Percentiles rank a stretch among this genome's conserved stretches.
Evolutionary conservation across 2,113 vertebrate genomes (phyloP).

Genomic region (Pangasianodon hypophthalmus): DNA sequence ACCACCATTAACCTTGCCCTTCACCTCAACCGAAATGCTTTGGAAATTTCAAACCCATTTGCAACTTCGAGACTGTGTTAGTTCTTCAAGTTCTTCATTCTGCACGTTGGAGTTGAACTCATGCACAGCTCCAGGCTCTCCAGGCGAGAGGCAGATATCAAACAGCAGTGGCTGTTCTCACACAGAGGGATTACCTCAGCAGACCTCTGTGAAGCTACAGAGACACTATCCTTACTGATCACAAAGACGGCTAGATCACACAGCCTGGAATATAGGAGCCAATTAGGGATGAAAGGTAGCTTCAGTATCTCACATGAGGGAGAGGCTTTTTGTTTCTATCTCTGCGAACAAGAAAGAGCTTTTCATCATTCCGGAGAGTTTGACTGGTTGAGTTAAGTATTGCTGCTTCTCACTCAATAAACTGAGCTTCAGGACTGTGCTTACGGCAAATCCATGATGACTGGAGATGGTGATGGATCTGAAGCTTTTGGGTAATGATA

Average conservation of each 20-base stretch:
- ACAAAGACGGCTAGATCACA: constrained; percentile 39
- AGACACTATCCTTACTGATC: constrained; percentile 11
- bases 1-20: neutral
- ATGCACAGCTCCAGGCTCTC: constrained; percentile 1
- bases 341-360: constrained; percentile 4
- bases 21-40: neutral
- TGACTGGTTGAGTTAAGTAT: constrained; percentile 7
- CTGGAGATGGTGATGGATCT: neutral
- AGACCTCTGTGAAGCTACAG: constrained; percentile 29
- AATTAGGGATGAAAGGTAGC: constrained; percentile 48
- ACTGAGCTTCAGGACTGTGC: neutral
- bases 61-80: neutral
- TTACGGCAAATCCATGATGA: neutral
- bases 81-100: neutral
- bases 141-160: constrained; percentile 6
- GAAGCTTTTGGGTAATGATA: too few relatives aligned
- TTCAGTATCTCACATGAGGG: neutral
- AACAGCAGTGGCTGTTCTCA: neutral
- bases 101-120: neutral
- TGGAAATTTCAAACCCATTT: neutral
- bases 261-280: constrained; percentile 27
- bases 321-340: constrained; percentile 8
- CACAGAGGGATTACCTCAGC: constrained; percentile 34
- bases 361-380: constrained; percentile 13
- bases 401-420: constrained; percentile 6